Evolutionary conservation across 2,113 vertebrate genomes (phyloP).

Genomic region (Hyperoodon ampullatus): DNA sequence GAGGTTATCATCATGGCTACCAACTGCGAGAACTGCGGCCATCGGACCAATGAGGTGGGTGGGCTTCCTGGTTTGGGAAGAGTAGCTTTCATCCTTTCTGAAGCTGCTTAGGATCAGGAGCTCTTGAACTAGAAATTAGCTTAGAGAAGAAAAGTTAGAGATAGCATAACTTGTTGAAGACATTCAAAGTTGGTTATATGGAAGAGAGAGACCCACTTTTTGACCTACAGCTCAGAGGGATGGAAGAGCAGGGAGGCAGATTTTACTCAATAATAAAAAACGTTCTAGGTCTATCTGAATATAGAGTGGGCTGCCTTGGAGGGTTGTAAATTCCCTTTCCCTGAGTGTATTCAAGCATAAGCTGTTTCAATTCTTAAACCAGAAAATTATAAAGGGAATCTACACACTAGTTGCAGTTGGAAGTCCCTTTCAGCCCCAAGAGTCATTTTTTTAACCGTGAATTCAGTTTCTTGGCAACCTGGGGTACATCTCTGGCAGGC

Average conservation of each 20-base stretch:
- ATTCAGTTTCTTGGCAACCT: background rate
- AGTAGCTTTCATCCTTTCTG: background rate
- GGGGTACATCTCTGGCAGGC: background rate
- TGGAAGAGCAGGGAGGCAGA: background rate
- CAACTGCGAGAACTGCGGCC: slow-evolving; percentile 93
- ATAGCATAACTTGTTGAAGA: background rate
- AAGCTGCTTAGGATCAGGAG: background rate
- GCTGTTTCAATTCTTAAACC: background rate
- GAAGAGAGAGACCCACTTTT: background rate
- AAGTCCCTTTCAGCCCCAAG: background rate
- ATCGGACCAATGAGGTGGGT: slow-evolving; percentile 94
- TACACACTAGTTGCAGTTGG: background rate
- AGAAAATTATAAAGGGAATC: background rate
- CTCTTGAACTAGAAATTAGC: background rate
- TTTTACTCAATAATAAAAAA: background rate
- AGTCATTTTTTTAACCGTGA: slow-evolving; percentile 33
- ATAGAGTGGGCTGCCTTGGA: background rate
- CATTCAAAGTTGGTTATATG: background rate
- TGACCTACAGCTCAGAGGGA: background rate
- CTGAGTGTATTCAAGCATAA: background rate
- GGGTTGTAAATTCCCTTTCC: background rate
- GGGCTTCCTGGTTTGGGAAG: background rate
- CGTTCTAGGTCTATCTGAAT: background rate
- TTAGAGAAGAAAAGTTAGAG: background rate
- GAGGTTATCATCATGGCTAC: slow-evolving; percentile 99